Evolutionary conservation across 2,888 invertebrate genomes (phyloP), one percentile per base, ranked within the genome.

Genomic region (Stenodera caucasica): DNA sequence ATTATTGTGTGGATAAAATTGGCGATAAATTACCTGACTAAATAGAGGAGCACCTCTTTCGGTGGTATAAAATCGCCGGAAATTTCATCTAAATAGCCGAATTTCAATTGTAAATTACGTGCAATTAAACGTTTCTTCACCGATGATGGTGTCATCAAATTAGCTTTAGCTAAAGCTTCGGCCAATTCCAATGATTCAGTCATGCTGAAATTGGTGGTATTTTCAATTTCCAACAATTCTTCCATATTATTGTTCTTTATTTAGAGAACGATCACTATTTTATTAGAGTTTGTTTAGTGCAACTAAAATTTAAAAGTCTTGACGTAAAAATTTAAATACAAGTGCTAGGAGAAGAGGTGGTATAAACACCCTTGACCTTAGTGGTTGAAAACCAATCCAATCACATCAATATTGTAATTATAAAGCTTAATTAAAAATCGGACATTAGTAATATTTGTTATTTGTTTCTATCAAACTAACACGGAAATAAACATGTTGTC

Each of bases 21-120:
- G 8, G 5, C 7, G 14, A 35, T n/a, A 14, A 14, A 57, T 72
- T 83, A 88, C 88, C 88, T 86, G 75, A 87, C 87, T 70, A 88
- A 82, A 78, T 86, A 87, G 66, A 86, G 77, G 57, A 88, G 81
- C 63, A 88, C 76, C 64, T 87, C 84, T 69, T 84, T 85, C 30
- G 87, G 86, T 51, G 86, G 86, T 54, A 85, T 82, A 75, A 84
- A 86, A 63, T 82, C 82, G 56, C 78, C 79, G 51, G 74, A 73
- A 61, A 63, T 70, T 60, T 74, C 76, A 65, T 77, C 76, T 55
- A 75, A 67, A 52, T 77, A 79, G 51, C 82, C 79, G 59, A 72
- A 73, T 65, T 83, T 82, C 66, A 85, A 77, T 78, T 85, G 84
- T 68, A 84, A 76, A 74, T 83, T 82, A 55, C 84, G 81, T 30